Conservation (phyloP, 1,140 invertebrate species). For the Papilio polytes region DNA sequence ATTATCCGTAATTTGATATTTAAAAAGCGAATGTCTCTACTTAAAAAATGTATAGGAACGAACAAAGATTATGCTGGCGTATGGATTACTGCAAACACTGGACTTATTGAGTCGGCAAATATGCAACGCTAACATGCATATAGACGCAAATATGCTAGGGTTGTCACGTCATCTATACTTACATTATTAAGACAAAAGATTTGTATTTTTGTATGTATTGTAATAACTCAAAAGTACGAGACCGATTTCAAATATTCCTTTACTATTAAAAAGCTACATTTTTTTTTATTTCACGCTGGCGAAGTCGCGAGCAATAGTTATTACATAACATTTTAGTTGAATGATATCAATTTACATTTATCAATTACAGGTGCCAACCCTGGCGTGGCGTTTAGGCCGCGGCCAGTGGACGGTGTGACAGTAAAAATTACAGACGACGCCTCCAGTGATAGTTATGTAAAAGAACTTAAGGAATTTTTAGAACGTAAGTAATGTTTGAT, state of each 20-base stretch:
- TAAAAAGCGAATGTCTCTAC: background rate
- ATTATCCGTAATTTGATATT: background rate
- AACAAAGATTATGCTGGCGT: background rate
- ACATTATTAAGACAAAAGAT: too few relatives aligned
- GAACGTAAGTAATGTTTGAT: conserved; percentile 48
- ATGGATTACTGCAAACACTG: background rate
- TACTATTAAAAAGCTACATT: too few relatives aligned
- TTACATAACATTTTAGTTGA: background rate
- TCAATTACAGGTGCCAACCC: conserved; percentile 64
- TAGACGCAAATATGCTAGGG: background rate
- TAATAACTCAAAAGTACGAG: too few relatives aligned
- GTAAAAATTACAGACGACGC: conserved; percentile 48
- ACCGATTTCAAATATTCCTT: too few relatives aligned
- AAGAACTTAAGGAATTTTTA: conserved; percentile 56
- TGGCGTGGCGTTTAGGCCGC: conserved; percentile 64
- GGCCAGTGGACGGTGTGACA: conserved; percentile 38
- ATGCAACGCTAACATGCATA: too few relatives aligned
- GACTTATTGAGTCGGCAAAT: background rate
- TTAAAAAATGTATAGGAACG: background rate
- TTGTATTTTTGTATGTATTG: too few relatives aligned
- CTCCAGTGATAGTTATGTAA: conserved; percentile 46
- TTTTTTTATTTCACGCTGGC: too few relatives aligned
- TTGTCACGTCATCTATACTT: background rate
- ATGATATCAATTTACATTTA: background rate
- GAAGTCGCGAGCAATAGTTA: too few relatives aligned